Base-by-base conservation (phyloP, 1,140 invertebrate genomes). In the Gryllus bimaculatus region DNA sequence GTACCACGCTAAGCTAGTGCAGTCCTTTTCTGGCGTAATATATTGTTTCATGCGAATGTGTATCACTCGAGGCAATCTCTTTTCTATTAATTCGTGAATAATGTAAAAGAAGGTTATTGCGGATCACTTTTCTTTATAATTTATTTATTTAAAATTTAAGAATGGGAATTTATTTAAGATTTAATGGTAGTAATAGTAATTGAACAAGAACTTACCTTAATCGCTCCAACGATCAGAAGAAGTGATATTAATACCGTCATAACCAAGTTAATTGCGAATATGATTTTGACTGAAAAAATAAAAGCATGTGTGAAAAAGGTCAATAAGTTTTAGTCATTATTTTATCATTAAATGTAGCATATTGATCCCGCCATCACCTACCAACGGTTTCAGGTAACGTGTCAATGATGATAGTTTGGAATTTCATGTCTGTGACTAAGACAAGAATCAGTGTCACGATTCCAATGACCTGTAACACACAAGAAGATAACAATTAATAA, bases 191-290 rank as follows among this genome's bases (percentile, higher is more conserved):
- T 66, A 18, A 66, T 10, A 75, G n/a, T 75, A 75, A 47, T 75
- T 39, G 3, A 20, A 75, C 13, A 75, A 75, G 10, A 10, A 66
- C 73, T 85, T 88, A 94, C 93, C 88, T 91, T 94, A 39, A 91
- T 81, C 20, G 90, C 90, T 77, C 93, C 93, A n/a, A 91, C 84
- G n/a, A 94, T 91, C 78, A 95, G 88, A 10, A 94, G 86, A 18
- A 87, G 84, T 20, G 92, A 94, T 83, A 94, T 93, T 18, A 95
- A 84, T 48, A 94, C 91, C 12, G 93, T 94, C 90, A 95, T 94
- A 74, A 89, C 90, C n/a, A 94, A 87, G 85, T 94, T 94, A 73
- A 94, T 89, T 0, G 90, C 90, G n/a, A 94, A 86, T 81, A 95
- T 93, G 78, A 94, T 93, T 86, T 91, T 91, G 20, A 93, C 92